Evolutionary conservation across 2,888 invertebrate genomes (phyloP), one percentile per base, ranked within the genome.

Genomic region (Spatulosminthurus flaviceps): DNA sequence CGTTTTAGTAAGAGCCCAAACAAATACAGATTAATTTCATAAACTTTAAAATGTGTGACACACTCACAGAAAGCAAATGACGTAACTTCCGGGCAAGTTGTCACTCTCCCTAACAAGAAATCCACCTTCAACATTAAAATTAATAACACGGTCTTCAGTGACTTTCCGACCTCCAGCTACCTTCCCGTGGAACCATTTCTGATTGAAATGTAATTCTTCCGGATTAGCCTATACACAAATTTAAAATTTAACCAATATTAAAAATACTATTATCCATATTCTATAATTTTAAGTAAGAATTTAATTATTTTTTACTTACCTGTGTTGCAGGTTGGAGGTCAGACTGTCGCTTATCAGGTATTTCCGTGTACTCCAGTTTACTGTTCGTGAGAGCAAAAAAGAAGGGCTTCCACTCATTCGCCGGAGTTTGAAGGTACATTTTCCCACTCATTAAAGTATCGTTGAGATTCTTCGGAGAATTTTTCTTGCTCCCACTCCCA

Each of bases 21-120:
- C n/a, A n/a, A n/a, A n/a, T n/a, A n/a, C n/a, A n/a, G n/a, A n/a
- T n/a, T n/a, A n/a, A n/a, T n/a, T n/a, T n/a, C n/a, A n/a, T n/a
- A 74, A 28, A 21, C 19, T 24, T 22, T 19, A 34, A 29, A 28
- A 26, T 42, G n/a, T n/a, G n/a, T 66, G 21, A 26, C 21, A 2
- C 7, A 84, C 87, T 87, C 86, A 90, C 96, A 95, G 95, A 88
- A 98, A 97, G 0, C 97, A 97, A 29, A 98, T 89, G 81, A 96
- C 95, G 87, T 96, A 97, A 88, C 97, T 97, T 0, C 97, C 97
- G 0, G 96, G 95, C 88, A 97, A 97, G 0, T 96, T 97, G 21
- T 96, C 95, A 87, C 96, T 96, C 84, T 95, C 94, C 41, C 97
- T 90, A 0, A 98, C 97, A 28, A 97, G 90, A 87, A 97, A 97